These are phyloP conservation scores for Hybognathus amarus DNA, from an alignment of 2,797 vertebrate genomes.

Conservation along the genomic window DNA sequence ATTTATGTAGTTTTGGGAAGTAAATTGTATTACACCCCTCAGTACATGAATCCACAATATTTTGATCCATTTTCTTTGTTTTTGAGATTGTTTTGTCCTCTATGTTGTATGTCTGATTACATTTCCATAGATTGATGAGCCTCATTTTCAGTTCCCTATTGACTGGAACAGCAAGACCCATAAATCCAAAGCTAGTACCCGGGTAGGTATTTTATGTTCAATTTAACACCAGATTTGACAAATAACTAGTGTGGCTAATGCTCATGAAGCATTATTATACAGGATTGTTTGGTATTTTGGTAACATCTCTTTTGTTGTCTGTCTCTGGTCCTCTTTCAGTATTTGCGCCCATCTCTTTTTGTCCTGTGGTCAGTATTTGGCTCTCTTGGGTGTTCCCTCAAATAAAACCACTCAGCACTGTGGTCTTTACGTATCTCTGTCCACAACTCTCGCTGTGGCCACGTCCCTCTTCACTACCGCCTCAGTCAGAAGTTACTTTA, in stretches of 20 bases:
- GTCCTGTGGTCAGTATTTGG: slow-evolving; percentile 71
- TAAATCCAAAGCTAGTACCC: slow-evolving; percentile 78
- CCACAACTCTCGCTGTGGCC: slow-evolving; percentile 75
- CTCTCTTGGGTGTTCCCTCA: slow-evolving; percentile 76
- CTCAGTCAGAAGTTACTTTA: slow-evolving; percentile 76
- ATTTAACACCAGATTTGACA: background rate
- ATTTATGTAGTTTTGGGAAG: background rate
- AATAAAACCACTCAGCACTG: slow-evolving; percentile 69
- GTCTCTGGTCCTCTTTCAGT: slow-evolving; percentile 59
- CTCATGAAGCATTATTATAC: background rate
- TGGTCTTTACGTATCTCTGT: slow-evolving; percentile 77
- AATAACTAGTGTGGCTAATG: background rate
- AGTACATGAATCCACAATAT: background rate
- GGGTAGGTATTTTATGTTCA: slow-evolving; percentile 66
- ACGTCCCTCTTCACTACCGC: slow-evolving; percentile 76
- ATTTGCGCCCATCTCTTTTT: slow-evolving; percentile 63
- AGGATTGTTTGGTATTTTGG: background rate
- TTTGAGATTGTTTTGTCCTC: background rate
- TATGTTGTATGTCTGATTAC: background rate
- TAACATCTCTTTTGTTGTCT: slow-evolving; percentile 25
- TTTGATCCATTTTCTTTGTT: background rate
- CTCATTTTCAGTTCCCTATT: slow-evolving; percentile 85
- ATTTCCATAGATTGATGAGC: slow-evolving; percentile 87
- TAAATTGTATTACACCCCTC: background rate
- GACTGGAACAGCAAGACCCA: slow-evolving; percentile 76